phyloP scores from a whole-genome alignment of 1,140 invertebrate species.

The Mactra quadrangularis region DNA sequence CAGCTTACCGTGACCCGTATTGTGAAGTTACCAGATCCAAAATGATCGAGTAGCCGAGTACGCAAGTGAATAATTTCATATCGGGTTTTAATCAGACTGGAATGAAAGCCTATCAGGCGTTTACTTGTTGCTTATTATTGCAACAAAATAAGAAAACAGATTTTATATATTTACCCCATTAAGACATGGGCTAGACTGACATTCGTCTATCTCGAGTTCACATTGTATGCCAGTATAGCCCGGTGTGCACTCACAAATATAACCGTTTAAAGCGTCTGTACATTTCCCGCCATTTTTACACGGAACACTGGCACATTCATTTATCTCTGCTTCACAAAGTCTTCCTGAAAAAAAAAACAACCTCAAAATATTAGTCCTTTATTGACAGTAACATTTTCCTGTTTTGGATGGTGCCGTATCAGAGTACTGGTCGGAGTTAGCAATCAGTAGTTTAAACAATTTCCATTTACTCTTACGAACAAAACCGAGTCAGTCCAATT shows the following conservation, averaged over 20 bases:
- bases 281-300: constrained; percentile 54
- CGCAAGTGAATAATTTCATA: too few relatives aligned
- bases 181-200: constrained; percentile 18
- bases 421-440: too few relatives aligned
- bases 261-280: constrained; percentile 48
- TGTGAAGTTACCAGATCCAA: too few relatives aligned
- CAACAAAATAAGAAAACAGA: too few relatives aligned
- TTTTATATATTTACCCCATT: constrained; percentile 45
- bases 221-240: constrained; percentile 41
- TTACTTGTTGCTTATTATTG: too few relatives aligned
- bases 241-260: constrained; percentile 52
- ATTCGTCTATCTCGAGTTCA: constrained; percentile 49
- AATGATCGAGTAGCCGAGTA: too few relatives aligned
- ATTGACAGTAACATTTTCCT: not conserved
- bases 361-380: not conserved
- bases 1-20: too few relatives aligned
- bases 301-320: constrained; percentile 52
- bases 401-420: not conserved
- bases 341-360: constrained; percentile 36
- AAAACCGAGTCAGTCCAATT: too few relatives aligned
- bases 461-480: too few relatives aligned
- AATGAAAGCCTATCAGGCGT: too few relatives aligned
- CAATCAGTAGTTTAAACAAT: too few relatives aligned
- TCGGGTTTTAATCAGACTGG: too few relatives aligned
- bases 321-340: constrained; percentile 42